Evolutionary conservation across 2,888 invertebrate species (phyloP), one percentile per base, ranked within the genome.

Genomic region (Epistrophella euchroma): DNA sequence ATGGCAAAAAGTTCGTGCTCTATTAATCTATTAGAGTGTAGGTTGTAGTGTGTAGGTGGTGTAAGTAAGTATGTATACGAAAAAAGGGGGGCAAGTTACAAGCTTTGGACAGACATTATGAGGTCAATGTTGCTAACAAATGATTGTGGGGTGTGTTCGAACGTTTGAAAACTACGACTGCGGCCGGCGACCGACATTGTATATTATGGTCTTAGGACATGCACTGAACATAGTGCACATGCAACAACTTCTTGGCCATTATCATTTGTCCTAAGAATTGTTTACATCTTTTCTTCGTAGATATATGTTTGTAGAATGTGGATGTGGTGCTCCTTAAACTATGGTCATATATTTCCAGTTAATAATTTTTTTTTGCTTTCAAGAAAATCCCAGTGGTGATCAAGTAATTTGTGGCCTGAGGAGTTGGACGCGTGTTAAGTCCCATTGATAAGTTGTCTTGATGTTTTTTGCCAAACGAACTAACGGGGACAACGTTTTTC

Each of bases 71-170:
- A 4, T 5, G 19, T 40, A 47, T 25, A 13, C 47, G 1, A 28
- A 47, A 43, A 43, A 0, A 17, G 22, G 37, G 37, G 15, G 32
- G 28, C 15, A 32, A 68, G 37, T 68, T 64, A 70, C 73, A 58
- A 77, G 62, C 73, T 62, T 62, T 71, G 76, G 84, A 85, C 80
- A 77, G 84, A 80, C 80, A 86, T 66, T 68, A 77, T 86, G 81
- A 86, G 85, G 85, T 86, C 81, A 82, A 71, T 70, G 81, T 58
- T 72, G 73, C 56, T 86, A 82, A 86, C 73, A 81, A 86, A 86
- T 86, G 70, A 62, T 62, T 77, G 64, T 70, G 68, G 73, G 85
- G 73, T 77, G 77, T 77, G 74, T 55, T 68, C 84, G 75, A 68
- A 84, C 77, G 77, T 60, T 60, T n/a, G 60, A 40, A 28, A 52